A percentile compares a stretch with the other conserved stretches of the same genome.
Conservation (phyloP, 2,113 vertebrate species). For the Misgurnus anguillicaudatus region DNA sequence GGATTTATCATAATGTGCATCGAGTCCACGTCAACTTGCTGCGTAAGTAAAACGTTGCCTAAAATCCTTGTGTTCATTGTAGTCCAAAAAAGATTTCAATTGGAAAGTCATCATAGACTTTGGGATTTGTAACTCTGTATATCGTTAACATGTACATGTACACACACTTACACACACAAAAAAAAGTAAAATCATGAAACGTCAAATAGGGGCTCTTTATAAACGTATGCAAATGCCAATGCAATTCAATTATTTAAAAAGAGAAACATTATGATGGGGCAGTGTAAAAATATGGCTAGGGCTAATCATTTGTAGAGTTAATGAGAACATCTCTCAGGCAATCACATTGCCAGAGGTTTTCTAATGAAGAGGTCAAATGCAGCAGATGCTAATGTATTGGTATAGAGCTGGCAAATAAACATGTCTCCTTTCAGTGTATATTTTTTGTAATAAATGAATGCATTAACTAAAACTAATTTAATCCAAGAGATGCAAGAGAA, state of each 20-base stretch:
- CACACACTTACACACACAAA: too few relatives aligned
- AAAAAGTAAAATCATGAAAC: too few relatives aligned
- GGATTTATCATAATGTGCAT: too few relatives aligned
- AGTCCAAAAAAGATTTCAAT: too few relatives aligned
- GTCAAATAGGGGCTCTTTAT: too few relatives aligned
- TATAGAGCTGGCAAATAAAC: neutral
- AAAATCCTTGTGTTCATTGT: too few relatives aligned
- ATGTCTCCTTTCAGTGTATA: neutral
- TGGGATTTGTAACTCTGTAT: too few relatives aligned
- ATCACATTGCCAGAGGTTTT: neutral
- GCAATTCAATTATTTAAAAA: neutral
- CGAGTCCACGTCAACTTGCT: too few relatives aligned
- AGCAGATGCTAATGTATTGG: conserved; percentile 4
- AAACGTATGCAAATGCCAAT: neutral
- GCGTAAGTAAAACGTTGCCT: too few relatives aligned
- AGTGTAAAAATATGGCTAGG: neutral
- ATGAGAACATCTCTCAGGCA: conserved; percentile 7
- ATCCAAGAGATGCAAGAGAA: neutral
- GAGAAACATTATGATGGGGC: neutral
- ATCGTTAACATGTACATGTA: too few relatives aligned
- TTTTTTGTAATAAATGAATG: neutral
- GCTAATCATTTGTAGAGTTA: conserved; percentile 6
- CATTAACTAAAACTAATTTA: neutral
- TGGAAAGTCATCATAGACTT: too few relatives aligned
- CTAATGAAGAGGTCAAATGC: conserved; percentile 33